phyloP scores from a whole-genome alignment of 2,888 invertebrate species.

The Acrobasis consociella region DNA sequence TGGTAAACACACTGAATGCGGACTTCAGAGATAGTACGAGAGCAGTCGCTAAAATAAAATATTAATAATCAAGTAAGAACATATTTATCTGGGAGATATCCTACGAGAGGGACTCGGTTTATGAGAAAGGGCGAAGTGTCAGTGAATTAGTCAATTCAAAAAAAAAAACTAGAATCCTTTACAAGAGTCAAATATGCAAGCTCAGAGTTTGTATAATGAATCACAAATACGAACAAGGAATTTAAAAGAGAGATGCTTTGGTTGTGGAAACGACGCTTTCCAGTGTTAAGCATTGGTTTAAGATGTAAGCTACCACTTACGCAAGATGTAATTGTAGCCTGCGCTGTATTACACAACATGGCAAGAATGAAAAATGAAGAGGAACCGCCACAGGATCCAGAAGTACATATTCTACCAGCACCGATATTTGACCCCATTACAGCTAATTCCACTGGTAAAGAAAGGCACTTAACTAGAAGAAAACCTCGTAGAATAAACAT shows the following conservation, averaged over 20 bases:
- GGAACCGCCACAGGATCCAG: neutral
- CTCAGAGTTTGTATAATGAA: neutral
- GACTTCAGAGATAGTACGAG: too few relatives aligned
- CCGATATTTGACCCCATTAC: neutral
- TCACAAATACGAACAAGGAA: neutral
- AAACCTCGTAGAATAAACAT: too few relatives aligned
- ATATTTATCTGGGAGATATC: too few relatives aligned
- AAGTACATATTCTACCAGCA: neutral
- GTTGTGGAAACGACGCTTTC: too few relatives aligned
- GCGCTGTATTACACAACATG: constrained; percentile 25
- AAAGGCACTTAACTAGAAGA: neutral
- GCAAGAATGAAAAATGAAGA: constrained; percentile 1
- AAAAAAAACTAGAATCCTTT: too few relatives aligned
- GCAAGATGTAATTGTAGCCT: constrained; percentile 18
- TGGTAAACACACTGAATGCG: too few relatives aligned
- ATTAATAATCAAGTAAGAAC: too few relatives aligned
- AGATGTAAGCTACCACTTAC: constrained; percentile 51
- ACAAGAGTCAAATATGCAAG: too few relatives aligned
- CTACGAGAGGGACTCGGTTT: too few relatives aligned
- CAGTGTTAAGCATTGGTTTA: neutral
- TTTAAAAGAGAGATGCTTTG: neutral
- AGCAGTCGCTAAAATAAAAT: too few relatives aligned
- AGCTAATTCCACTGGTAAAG: neutral
- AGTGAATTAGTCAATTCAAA: too few relatives aligned
- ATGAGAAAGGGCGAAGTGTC: too few relatives aligned